phyloP scores from a whole-genome alignment of 2,888 invertebrate genomes.

The Gymnocheta viridis region DNA sequence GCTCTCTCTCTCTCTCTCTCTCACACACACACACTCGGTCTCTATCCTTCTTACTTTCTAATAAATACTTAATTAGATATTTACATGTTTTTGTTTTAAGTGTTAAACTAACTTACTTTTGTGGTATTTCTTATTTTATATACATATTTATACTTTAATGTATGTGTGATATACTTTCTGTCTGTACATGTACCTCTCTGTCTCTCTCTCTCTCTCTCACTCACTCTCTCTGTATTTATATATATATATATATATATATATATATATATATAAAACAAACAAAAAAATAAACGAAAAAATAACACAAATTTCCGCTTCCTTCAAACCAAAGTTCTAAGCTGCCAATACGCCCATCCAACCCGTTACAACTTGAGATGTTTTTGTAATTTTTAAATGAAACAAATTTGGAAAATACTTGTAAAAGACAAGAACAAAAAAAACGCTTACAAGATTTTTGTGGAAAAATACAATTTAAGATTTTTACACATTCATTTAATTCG shows the following conservation, averaged over 20 bases:
- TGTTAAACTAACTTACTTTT: conserved; percentile 46
- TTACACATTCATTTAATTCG: conserved; percentile 15
- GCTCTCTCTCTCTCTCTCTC: background rate
- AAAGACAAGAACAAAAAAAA: conserved; percentile 10
- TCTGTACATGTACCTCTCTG: conserved; percentile 25
- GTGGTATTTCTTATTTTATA: conserved; percentile 37
- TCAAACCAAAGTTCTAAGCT: conserved; percentile 73
- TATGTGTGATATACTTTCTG: conserved; percentile 46
- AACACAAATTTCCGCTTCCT: conserved; percentile 56
- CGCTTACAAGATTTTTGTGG: conserved; percentile 48
- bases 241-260: too few species aligned
- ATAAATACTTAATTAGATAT: conserved; percentile 25
- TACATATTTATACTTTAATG: conserved; percentile 29
- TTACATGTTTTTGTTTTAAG: conserved; percentile 14
- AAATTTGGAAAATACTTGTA: background rate
- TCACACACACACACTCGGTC: background rate
- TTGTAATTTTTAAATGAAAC: conserved; percentile 36
- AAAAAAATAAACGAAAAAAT: conserved; percentile 49
- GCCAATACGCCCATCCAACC: conserved; percentile 58
- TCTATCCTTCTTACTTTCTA: background rate
- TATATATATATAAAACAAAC: too few species aligned
- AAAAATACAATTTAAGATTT: conserved; percentile 41
- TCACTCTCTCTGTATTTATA: conserved; percentile 48
- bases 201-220: too few species aligned
- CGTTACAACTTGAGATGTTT: conserved; percentile 67